A percentile compares a stretch with the other conserved stretches of the same genome.
These are phyloP conservation scores for Turnix velox DNA, from an alignment of 2,113 vertebrate species.

Conservation along the genomic window DNA sequence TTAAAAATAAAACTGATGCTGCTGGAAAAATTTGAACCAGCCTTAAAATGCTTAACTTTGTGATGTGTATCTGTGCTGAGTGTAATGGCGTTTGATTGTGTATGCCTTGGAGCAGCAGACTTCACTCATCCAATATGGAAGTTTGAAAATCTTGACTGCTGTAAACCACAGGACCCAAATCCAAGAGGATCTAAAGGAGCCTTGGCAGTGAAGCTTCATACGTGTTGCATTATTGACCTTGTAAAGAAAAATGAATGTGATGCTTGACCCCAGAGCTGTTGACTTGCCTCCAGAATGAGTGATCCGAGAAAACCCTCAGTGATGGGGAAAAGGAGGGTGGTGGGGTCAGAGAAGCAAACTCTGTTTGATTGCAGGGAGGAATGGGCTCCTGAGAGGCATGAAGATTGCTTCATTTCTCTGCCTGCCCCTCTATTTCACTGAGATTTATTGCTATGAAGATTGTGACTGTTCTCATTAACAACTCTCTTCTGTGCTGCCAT, in stretches of 20 bases:
- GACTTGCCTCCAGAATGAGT: background rate
- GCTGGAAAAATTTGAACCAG: background rate
- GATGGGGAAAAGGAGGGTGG: too few relatives aligned
- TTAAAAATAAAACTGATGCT: fast-evolving
- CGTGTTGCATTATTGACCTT: background rate
- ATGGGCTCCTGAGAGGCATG: background rate
- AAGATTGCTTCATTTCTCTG: background rate
- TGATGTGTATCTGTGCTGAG: background rate
- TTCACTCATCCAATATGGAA: background rate
- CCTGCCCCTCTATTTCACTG: background rate
- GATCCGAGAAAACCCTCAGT: background rate
- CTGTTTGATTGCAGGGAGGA: background rate
- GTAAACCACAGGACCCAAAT: background rate
- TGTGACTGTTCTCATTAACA: background rate
- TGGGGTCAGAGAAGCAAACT: background rate
- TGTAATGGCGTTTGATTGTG: fast-evolving
- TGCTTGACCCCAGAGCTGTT: background rate
- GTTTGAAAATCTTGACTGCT: background rate
- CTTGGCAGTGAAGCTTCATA: background rate
- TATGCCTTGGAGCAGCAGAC: background rate
- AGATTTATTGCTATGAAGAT: background rate
- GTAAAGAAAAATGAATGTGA: background rate
- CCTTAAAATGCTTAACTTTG: background rate
- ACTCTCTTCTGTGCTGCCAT: background rate
- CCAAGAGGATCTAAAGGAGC: background rate